These are phyloP conservation scores for Camelus bactrianus DNA, from an alignment of 2,113 vertebrate species.

Conservation along the genomic window DNA sequence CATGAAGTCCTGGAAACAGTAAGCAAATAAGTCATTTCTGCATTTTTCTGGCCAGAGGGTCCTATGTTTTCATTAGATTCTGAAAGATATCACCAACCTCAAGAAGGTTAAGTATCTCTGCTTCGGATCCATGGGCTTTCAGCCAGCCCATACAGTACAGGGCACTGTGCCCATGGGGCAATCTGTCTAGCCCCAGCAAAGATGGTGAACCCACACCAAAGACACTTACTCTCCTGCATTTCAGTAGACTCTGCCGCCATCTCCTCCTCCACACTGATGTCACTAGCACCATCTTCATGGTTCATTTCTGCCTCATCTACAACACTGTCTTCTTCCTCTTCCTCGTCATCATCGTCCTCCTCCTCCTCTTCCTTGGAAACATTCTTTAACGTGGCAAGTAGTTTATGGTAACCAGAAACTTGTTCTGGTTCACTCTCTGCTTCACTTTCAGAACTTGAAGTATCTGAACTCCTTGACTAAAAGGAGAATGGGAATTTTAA, in stretches of 20 bases:
- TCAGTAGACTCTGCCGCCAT: neutral
- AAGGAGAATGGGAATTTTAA: constrained; percentile 53
- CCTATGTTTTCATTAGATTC: neutral
- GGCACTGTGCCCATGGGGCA: neutral
- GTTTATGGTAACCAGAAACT: constrained; percentile 92
- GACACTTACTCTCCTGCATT: constrained; percentile 71
- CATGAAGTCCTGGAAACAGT: neutral
- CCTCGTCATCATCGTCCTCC: constrained; percentile 85
- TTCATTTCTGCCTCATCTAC: constrained; percentile 81
- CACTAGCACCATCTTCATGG: constrained; percentile 58
- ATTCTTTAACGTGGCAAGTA: constrained; percentile 93
- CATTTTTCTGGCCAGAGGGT: neutral
- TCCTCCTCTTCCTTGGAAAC: constrained; percentile 86
- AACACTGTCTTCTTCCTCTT: constrained; percentile 82
- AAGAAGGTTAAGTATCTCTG: neutral
- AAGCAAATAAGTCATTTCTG: neutral
- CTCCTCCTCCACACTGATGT: neutral
- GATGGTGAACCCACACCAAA: neutral
- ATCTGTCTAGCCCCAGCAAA: neutral
- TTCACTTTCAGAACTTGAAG: constrained; percentile 86
- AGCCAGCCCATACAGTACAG: neutral
- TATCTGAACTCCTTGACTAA: constrained; percentile 90
- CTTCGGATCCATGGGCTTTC: neutral
- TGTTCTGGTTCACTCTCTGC: constrained; percentile 90
- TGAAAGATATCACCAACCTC: neutral